These are phyloP conservation scores for Mobula hypostoma DNA, from an alignment of 2,113 vertebrate species.

Conservation along the genomic window DNA sequence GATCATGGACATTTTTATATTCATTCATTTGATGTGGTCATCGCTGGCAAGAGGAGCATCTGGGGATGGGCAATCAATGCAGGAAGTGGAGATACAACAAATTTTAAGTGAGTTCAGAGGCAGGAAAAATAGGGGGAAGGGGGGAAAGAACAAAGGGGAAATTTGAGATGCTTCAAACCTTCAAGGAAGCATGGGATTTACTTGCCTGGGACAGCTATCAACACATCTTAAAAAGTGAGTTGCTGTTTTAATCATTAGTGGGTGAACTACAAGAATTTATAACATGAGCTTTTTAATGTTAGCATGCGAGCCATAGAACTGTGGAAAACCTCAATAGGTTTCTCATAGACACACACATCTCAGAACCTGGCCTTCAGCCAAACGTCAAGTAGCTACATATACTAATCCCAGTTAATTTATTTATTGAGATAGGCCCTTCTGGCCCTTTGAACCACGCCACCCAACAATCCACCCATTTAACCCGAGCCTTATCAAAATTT, in stretches of 20 bases:
- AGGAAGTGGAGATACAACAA: neutral
- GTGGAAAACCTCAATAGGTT: neutral
- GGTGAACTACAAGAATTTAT: neutral
- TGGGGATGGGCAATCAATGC: neutral
- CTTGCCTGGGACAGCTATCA: neutral
- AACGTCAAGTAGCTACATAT: no score
- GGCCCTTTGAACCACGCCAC: no score
- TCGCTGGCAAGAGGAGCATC: no score
- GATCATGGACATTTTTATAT: no score
- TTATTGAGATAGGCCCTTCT: no score
- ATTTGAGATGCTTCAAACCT: neutral
- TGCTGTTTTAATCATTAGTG: neutral
- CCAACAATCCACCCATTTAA: no score
- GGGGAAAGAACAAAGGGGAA: neutral
- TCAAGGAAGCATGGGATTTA: neutral
- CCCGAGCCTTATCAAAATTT: no score
- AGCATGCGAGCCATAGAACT: neutral
- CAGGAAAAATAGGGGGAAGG: neutral
- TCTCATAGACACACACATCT: neutral
- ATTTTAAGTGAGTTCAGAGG: neutral
- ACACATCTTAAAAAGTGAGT: neutral
- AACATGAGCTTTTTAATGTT: neutral
- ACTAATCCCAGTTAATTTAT: no score
- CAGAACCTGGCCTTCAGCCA: no score
- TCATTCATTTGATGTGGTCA: no score